Evolutionary conservation across 1,140 invertebrate genomes (phyloP), one percentile per base, ranked within the genome.

Genomic region (Mactra quadrangularis): DNA sequence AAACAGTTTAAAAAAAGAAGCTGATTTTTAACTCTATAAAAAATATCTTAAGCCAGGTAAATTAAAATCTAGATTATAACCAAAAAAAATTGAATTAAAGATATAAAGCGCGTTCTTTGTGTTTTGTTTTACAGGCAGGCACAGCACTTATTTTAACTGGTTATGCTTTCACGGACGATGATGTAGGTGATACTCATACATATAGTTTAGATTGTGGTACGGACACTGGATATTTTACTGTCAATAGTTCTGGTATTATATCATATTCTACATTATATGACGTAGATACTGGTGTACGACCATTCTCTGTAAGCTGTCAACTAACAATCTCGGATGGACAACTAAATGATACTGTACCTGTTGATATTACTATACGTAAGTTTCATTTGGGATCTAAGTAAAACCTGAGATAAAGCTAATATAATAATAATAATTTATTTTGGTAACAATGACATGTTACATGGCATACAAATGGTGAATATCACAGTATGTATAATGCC

Each of bases 271-370:
- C 25, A 9, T n/a, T 52, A 33, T 78, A 66, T 66, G 75, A 78
- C 33, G 59, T 78, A 17, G 75, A 78, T 59, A 33, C 29, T 25
- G 62, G 52, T 11, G 64, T 62, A 0, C 25, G n/a, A 19, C 77
- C 77, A 9, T 47, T 64, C 50, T 70, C 50, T 0, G 52, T 70
- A 3, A 41, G 3, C 6, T 79, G 77, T 70, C 19, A 9, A 25
- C 29, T 79, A 22, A 70, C 50, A 22, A 64, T 70, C 15, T 70
- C 77, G 11, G 77, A 79, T 33, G 77, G 77, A 19, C 64, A 50
- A 27, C 64, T 79, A 27, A 70, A 62, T 4, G 64, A 68, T 29
- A 70, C 77, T 3, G 64, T 29, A n/a, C 19, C 47, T 17, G 13
- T 79, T 9, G 38, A 9, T n/a, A 71, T 79, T 27, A 22, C 52